A percentile compares a stretch with the other conserved stretches of the same genome.
phyloP scores from a whole-genome alignment of 2,113 vertebrate genomes.

The Thermophis baileyi region DNA sequence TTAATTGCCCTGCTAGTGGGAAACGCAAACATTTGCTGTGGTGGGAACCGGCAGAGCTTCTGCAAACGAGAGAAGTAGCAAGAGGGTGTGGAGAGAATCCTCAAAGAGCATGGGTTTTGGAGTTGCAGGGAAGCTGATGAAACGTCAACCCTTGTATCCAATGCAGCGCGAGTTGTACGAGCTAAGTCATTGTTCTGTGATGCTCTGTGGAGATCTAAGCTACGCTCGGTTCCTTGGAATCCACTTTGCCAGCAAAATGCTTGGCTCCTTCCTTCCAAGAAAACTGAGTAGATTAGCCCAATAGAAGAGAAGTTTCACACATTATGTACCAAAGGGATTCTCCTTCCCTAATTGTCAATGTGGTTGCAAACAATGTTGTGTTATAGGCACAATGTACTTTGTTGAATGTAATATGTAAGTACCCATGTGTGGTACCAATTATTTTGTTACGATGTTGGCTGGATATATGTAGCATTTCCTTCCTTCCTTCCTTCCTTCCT shows the following conservation, averaged over 20 bases:
- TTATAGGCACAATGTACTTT: neutral
- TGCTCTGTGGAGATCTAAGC: neutral
- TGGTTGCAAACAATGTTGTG: neutral
- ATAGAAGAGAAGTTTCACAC: neutral
- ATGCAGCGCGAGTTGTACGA: neutral
- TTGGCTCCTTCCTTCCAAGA: neutral
- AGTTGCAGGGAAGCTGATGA: neutral
- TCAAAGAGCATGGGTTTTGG: neutral
- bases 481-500: too few species aligned
- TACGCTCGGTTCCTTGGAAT: neutral
- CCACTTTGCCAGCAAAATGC: neutral
- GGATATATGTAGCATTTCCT: neutral
- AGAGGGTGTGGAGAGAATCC: neutral
- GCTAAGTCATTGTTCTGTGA: neutral
- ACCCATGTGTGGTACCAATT: neutral
- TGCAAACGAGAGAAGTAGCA: neutral
- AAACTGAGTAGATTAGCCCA: neutral
- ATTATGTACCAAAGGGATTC: neutral
- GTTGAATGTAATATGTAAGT: neutral
- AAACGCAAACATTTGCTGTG: constrained; percentile 39
- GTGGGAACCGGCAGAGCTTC: rapidly evolving
- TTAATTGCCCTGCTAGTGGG: neutral
- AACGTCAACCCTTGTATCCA: neutral
- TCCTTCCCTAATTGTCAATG: neutral
- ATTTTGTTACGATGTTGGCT: neutral